Evolutionary conservation across 2,888 invertebrate species (phyloP).

Genomic region (Cerastoderma edule): DNA sequence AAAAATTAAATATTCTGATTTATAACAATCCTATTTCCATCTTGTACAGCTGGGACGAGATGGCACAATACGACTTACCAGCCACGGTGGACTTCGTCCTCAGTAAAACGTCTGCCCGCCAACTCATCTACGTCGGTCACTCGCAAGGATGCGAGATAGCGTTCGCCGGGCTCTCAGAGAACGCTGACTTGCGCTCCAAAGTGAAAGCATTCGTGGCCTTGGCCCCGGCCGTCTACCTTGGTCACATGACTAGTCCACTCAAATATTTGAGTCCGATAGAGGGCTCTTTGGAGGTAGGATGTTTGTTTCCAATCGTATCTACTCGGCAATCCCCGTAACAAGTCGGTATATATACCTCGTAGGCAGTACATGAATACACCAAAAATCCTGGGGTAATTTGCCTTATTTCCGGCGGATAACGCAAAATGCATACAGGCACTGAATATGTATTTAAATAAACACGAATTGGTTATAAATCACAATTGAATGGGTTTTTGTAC

Average conservation of each 20-base stretch:
- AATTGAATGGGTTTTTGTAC: no score
- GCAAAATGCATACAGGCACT: no score
- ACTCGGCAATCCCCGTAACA: no score
- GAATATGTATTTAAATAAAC: no score
- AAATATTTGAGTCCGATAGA: constrained; percentile 15
- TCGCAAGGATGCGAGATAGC: constrained; percentile 90
- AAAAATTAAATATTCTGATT: no score
- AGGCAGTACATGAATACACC: no score
- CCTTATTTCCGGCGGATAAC: no score
- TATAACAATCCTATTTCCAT: no score
- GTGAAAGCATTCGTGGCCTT: constrained; percentile 81
- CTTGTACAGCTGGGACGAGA: constrained; percentile 93
- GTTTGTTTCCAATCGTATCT: no score
- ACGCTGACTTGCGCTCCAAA: constrained; percentile 77
- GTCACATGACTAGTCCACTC: constrained; percentile 37
- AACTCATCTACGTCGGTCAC: constrained; percentile 93
- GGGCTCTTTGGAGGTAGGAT: constrained; percentile 15
- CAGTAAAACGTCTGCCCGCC: constrained; percentile 86
- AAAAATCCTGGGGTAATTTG: no score
- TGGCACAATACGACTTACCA: constrained; percentile 93
- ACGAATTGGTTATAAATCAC: no score
- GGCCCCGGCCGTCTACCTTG: constrained; percentile 80
- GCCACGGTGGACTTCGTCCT: constrained; percentile 91
- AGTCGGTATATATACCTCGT: no score
- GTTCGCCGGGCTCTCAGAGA: constrained; percentile 80